Percentiles rank a stretch among this genome's conserved stretches.
Conservation (phyloP, 2,113 vertebrate genomes). For the Psettodes erumei region DNA sequence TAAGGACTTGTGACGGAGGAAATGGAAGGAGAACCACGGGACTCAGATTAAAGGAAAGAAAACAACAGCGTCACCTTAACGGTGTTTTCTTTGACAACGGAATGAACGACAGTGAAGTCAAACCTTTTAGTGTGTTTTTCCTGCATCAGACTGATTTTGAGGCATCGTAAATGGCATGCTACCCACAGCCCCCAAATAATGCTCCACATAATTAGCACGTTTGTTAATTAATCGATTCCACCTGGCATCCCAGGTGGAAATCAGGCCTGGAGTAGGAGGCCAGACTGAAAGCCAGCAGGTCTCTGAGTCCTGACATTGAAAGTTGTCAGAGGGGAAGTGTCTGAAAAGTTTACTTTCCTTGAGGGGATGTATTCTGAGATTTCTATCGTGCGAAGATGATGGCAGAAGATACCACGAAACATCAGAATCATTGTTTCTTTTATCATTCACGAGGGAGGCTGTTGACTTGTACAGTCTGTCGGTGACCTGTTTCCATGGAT, state of each 20-base stretch:
- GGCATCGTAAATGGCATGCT: neutral
- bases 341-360: neutral
- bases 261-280: slow-evolving; percentile 1
- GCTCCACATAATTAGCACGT: slow-evolving; percentile 31
- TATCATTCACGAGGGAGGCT: neutral
- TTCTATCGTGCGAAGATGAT: neutral
- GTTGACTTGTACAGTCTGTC: too few species aligned
- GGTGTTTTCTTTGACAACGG: neutral
- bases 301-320: slow-evolving; percentile 3
- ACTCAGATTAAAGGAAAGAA: too few species aligned
- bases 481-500: too few species aligned
- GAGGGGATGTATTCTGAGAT: neutral
- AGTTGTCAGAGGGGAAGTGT: slow-evolving; percentile 2
- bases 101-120: too few species aligned
- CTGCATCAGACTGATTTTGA: slow-evolving; percentile 3
- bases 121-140: neutral
- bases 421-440: neutral
- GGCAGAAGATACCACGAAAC: neutral
- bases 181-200: slow-evolving; percentile 15
- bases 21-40: too few species aligned
- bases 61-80: neutral
- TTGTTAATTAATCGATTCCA: slow-evolving; percentile 43
- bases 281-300: slow-evolving; percentile 24
- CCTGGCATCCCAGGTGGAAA: slow-evolving; percentile 43
- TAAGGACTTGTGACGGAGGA: slow-evolving; percentile 52